Base-by-base conservation (phyloP, 1,140 invertebrate species). In the Zaprionus gabonicus region DNA sequence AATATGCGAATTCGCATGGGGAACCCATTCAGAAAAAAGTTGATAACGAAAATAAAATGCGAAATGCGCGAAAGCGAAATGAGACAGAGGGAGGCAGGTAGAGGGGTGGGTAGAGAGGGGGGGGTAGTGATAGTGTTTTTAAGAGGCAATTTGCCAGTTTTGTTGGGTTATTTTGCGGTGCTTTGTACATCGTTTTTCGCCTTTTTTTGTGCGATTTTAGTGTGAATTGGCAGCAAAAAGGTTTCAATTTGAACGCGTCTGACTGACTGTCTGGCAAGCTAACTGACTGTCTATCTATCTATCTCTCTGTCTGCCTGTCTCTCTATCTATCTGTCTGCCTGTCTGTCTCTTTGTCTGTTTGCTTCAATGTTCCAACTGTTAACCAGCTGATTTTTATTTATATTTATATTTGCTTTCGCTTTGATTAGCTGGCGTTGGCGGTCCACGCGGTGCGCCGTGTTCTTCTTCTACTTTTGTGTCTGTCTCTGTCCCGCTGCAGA, bases 381-480 rank as follows among this genome's bases (percentile, higher is more conserved):
- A 58, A 63, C 70, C 82, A 85, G 82, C 81, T 84, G 82, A 85
- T 83, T 81, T 77, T 49, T 77, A 77, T 77, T 77, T 76, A 66
- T 74, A 74, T 71, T 79, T 81, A 62, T 63, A 71, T 63, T 65
- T 71, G 23, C 12, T 46, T 60, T 13, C 17, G 9, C 41, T 69
- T 75, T 83, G 71, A 69, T 83, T 62, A 69, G 58, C 13, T 23
- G 25, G n/a, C 66, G 27, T 25, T 57, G 12, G 46, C 53, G 17
- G 46, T 51, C 17, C 46, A 51, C 20, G 46, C 46, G 46, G 46
- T 51, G 10, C 12, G 1, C 20, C 46, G 13, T 0, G 20, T 20
- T 51, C 46, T 25, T 10, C 4, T n/a, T 12, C 46, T 51, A 20
- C 6, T 10, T 51, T 13, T 51, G 3, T 25, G 2, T 25, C 20